Conservation (phyloP, 2,113 vertebrate genomes). For the Trogon melanurus region DNA sequence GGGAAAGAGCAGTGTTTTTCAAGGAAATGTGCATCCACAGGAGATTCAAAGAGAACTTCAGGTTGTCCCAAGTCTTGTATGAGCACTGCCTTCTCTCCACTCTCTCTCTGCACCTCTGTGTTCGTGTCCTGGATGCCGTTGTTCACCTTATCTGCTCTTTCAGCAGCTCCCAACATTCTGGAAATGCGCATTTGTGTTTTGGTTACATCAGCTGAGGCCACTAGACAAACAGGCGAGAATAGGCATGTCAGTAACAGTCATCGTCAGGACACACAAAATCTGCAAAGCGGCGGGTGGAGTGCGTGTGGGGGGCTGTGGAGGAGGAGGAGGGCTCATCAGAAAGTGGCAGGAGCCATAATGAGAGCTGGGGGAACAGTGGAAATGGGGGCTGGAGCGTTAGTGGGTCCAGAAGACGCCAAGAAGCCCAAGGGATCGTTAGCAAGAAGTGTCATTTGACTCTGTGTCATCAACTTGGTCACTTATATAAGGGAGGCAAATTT, state of each 20-base stretch:
- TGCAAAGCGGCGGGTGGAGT: rapidly evolving
- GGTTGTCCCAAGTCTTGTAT: not conserved
- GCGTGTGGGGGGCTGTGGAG: rapidly evolving
- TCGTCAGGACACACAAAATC: not conserved
- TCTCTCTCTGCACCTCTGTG: not conserved
- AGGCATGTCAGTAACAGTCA: slow-evolving; percentile 23
- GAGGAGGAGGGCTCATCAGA: not conserved
- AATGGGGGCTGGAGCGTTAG: not conserved
- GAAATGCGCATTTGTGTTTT: not conserved
- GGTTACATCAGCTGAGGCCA: not conserved
- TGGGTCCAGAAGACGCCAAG: not conserved
- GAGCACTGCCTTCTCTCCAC: not conserved
- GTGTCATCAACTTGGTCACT: not conserved
- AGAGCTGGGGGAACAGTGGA: not conserved
- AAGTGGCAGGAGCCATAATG: not conserved
- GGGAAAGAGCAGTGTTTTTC: not conserved
- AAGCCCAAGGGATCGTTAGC: not conserved
- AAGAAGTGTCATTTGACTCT: not conserved
- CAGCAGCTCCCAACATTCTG: not conserved
- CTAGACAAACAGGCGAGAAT: slow-evolving; percentile 19
- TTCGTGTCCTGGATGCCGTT: not conserved
- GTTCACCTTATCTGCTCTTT: slow-evolving; percentile 23
- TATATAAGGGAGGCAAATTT: not conserved
- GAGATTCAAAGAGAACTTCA: not conserved
- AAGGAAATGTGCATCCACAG: not conserved